These are phyloP conservation scores for Stenurella melanura DNA, from an alignment of 2,888 invertebrate genomes.

Conservation along the genomic window DNA sequence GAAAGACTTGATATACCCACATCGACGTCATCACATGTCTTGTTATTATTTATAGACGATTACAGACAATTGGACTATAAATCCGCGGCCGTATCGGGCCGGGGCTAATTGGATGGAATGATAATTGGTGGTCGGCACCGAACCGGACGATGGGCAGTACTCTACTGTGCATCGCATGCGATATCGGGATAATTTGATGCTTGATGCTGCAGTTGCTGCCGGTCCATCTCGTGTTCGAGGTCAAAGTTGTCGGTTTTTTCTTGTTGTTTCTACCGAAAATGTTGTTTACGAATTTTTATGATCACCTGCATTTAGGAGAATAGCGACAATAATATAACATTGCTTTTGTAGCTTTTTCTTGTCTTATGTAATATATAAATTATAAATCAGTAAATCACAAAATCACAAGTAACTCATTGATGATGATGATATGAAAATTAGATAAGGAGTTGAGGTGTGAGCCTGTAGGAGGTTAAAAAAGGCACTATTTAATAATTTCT, in stretches of 20 bases:
- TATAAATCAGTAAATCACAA: no score
- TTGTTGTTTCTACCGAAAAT: not conserved
- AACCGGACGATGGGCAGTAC: constrained; percentile 34
- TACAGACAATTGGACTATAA: constrained; percentile 42
- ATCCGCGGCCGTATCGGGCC: constrained; percentile 35
- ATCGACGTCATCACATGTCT: constrained; percentile 12
- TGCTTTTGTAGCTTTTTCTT: no score
- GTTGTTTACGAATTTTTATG: not conserved
- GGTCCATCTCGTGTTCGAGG: constrained; percentile 19
- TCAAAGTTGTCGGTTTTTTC: not conserved
- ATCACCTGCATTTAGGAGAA: not conserved
- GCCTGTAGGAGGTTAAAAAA: no score
- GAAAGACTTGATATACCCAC: not conserved
- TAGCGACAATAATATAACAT: no score
- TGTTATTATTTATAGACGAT: constrained; percentile 29
- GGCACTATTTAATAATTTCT: no score
- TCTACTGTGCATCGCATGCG: constrained; percentile 29
- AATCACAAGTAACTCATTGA: no score
- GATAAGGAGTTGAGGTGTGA: no score
- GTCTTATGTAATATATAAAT: no score
- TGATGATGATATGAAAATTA: no score
- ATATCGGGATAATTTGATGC: constrained; percentile 36
- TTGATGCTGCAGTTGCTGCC: not conserved
- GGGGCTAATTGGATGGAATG: constrained; percentile 49
- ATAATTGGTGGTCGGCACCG: constrained; percentile 46